Evolutionary conservation across 2,797 vertebrate species (phyloP), one percentile per base, ranked within the genome.

Genomic region (Pangasius sanitwongsei): DNA sequence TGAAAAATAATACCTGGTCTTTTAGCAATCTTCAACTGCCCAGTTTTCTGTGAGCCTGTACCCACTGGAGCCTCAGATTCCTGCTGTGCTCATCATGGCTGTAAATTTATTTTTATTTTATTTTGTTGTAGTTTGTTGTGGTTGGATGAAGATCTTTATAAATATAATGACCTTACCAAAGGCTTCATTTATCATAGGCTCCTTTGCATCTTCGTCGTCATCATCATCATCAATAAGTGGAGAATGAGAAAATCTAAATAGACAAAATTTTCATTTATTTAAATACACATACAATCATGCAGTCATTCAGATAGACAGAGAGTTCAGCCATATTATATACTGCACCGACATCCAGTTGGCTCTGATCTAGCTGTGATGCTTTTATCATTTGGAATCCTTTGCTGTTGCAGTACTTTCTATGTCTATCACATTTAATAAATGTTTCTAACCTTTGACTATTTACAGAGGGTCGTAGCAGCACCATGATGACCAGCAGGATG

Each of bases 131-230:
- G 9, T 48, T 48, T 74, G 3, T 83, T 6, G 18, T 28, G 34
- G 6, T 63, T 44, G 6, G 6, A 90, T 1, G 34, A 74, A 41
- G 15, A 28, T 69, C 48, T 82, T 7, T 69, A n/a, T 50, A 0
- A 18, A 86, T n/a, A 84, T 44, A 74, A 86, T 12, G 0, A 53
- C 92, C 94, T 90, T 93, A 98, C 98, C 98, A 92, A 98, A 99
- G 69, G 98, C 98, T 94, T 99, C 98, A 89, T 97, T 99, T 90
- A 99, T 93, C 98, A 99, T 99, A 18, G 98, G 98, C 86, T 99
- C 98, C 93, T 99, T 99, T 90, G 97, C 97, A 70, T 99, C 98
- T 89, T 98, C 97, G 2, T 98, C 97, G 2, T 98, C 98, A 0
- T 99, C 98, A 25, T 99, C 98, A 89, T 99, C 98, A 75, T 99